Percentiles rank a stretch among this genome's conserved stretches.
Evolutionary conservation across 2,797 vertebrate genomes (phyloP).

Genomic region (Clarias laeviceps): DNA sequence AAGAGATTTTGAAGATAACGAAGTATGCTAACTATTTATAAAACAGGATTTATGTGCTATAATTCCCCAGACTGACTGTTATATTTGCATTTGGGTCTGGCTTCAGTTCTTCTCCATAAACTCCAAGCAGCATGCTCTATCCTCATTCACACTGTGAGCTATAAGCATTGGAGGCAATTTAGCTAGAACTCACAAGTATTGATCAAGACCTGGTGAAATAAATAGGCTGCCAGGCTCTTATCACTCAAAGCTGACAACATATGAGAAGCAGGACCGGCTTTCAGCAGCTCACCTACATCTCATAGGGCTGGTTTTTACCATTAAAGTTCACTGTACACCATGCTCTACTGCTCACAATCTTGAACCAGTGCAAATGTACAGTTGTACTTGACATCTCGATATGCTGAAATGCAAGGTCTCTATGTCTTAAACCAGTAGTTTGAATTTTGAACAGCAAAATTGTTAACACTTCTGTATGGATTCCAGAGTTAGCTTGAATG

Average conservation of each 20-base stretch:
- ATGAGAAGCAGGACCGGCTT: slow-evolving; percentile 48
- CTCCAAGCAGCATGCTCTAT: slow-evolving; percentile 32
- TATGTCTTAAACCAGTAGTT: background rate
- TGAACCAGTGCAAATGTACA: background rate
- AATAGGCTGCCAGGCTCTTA: slow-evolving; percentile 60
- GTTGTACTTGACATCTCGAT: slow-evolving; percentile 2
- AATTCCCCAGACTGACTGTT: slow-evolving; percentile 24
- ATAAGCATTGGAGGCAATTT: slow-evolving; percentile 60
- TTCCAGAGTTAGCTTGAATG: background rate
- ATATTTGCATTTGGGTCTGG: slow-evolving; percentile 16
- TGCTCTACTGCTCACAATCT: slow-evolving; percentile 35
- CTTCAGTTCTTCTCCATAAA: slow-evolving; percentile 25
- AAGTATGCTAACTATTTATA: background rate
- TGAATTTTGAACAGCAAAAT: background rate
- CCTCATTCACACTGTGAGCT: slow-evolving; percentile 52
- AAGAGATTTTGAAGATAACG: background rate
- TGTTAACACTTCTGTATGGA: background rate
- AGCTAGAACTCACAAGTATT: slow-evolving; percentile 57
- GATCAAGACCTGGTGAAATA: slow-evolving; percentile 60
- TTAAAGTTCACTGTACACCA: slow-evolving; percentile 47
- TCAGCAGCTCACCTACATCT: slow-evolving; percentile 35
- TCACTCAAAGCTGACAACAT: slow-evolving; percentile 58
- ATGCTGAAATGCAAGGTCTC: background rate
- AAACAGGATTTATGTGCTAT: background rate
- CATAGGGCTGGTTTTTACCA: slow-evolving; percentile 26